Conservation (phyloP, 2,113 vertebrate genomes). For the Laticauda laticaudata region DNA sequence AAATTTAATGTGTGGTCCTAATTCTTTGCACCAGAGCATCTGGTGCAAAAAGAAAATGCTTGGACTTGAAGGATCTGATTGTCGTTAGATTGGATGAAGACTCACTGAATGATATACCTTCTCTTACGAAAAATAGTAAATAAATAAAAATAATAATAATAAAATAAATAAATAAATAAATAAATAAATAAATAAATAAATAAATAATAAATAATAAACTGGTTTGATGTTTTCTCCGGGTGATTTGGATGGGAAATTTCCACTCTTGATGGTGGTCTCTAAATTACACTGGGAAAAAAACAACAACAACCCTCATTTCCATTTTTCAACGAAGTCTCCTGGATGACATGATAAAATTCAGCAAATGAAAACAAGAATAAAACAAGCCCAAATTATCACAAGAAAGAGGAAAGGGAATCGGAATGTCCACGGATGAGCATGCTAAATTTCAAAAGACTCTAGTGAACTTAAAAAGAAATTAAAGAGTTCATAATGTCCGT, state of each 20-base stretch:
- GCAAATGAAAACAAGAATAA: not conserved
- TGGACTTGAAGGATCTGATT: not conserved
- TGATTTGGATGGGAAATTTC: not conserved
- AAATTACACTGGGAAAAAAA: not conserved
- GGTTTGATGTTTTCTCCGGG: not conserved
- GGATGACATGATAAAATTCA: not conserved
- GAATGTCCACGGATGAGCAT: not conserved
- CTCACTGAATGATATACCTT: not conserved
- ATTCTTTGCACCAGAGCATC: not conserved
- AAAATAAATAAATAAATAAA: no score
- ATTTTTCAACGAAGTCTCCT: not conserved
- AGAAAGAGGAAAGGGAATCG: not conserved
- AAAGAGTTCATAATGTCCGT: not conserved
- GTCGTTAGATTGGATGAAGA: not conserved
- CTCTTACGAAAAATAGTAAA: not conserved
- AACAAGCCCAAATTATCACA: not conserved
- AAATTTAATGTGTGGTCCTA: not conserved
- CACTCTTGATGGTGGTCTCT: not conserved
- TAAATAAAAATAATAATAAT: no score
- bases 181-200: no score
- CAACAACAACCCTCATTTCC: not conserved
- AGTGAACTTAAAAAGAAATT: not conserved
- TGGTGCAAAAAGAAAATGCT: not conserved
- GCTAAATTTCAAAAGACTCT: not conserved
- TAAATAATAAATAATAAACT: no score